A percentile compares a stretch with the other conserved stretches of the same genome.
Evolutionary conservation across 2,888 invertebrate species (phyloP).

Genomic region (Halictus ligatus): DNA sequence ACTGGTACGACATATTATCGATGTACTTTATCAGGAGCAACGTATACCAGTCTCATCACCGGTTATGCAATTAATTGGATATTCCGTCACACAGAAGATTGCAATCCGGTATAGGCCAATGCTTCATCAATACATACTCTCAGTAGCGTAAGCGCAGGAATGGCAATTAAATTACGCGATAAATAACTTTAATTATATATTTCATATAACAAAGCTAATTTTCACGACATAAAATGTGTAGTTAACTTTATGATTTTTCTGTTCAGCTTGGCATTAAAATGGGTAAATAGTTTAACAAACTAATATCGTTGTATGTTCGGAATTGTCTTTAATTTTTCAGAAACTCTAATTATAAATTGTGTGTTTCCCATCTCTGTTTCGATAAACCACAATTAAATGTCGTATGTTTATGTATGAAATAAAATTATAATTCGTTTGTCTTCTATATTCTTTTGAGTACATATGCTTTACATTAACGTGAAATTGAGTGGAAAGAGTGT

Average conservation of each 20-base stretch:
- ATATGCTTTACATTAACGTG: no score
- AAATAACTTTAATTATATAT: not conserved
- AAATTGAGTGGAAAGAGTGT: no score
- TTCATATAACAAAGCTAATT: not conserved
- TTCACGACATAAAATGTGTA: not conserved
- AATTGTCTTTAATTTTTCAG: not conserved
- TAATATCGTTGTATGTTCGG: not conserved
- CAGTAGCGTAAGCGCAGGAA: not conserved
- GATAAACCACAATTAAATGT: not conserved
- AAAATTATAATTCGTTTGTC: not conserved
- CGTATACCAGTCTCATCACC: not conserved
- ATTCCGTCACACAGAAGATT: not conserved
- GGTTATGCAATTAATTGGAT: constrained; percentile 2
- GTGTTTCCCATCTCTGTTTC: not conserved
- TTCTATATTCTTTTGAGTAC: no score
- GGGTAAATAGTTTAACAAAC: not conserved
- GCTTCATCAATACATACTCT: not conserved
- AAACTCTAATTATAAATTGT: not conserved
- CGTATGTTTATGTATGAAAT: not conserved
- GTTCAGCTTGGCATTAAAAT: not conserved
- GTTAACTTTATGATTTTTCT: not conserved
- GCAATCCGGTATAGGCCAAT: not conserved
- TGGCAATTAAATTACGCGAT: not conserved
- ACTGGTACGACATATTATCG: no score
- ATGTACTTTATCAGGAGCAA: not conserved